These are phyloP conservation scores for Yponomeuta plumbellus DNA, from an alignment of 2,888 invertebrate genomes.

Conservation along the genomic window DNA sequence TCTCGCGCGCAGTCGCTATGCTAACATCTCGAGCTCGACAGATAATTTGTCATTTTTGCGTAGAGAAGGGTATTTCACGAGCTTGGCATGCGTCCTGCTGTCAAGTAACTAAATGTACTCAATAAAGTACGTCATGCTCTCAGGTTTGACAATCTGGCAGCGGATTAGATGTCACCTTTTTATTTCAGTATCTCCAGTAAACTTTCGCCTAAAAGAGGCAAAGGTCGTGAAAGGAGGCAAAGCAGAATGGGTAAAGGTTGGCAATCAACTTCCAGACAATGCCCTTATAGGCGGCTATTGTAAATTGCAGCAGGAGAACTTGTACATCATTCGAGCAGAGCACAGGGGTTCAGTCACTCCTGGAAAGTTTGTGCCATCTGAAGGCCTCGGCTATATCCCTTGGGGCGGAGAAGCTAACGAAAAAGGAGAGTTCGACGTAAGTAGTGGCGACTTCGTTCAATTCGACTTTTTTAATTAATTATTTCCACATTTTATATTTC, in stretches of 20 bases:
- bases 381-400: conserved; percentile 17
- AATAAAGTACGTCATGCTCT: too few species aligned
- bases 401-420: conserved; percentile 21
- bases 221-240: not conserved
- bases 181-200: conserved; percentile 7
- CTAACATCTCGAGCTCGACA: too few species aligned
- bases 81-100: too few species aligned
- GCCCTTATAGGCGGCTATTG: conserved; percentile 20
- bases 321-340: conserved; percentile 20
- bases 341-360: conserved; percentile 22
- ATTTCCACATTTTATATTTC: too few species aligned
- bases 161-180: not conserved
- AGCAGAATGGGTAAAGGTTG: conserved; percentile 4
- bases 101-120: too few species aligned
- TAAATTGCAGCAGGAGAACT: conserved; percentile 16
- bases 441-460: not conserved
- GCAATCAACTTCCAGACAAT: conserved; percentile 7
- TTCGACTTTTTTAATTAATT: not conserved
- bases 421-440: conserved; percentile 7
- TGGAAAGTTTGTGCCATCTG: conserved; percentile 20
- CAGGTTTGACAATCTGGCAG: too few species aligned
- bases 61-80: too few species aligned
- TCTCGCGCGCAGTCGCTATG: too few species aligned
- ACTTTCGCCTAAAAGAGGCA: not conserved
- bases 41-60: too few species aligned